Evolutionary conservation across 2,797 vertebrate species (phyloP), one percentile per base, ranked within the genome.

Genomic region (Pachyuromys duprasi): DNA sequence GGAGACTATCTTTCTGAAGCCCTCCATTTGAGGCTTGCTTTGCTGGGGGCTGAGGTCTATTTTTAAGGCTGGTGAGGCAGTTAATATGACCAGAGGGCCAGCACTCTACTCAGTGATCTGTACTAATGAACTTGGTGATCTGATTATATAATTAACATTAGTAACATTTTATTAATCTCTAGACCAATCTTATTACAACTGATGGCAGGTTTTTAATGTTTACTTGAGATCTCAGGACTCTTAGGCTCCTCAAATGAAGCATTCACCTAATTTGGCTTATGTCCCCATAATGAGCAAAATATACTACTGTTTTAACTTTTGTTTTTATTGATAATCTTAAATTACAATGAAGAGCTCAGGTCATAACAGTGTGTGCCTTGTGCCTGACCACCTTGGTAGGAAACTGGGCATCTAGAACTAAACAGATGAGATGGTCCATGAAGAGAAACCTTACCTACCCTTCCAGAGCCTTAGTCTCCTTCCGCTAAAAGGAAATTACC

Each of bases 141-240:
- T 82, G 45, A 78, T 78, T 53, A 55, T 7, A 62, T 14, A 79
- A 26, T 45, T 22, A 62, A 36, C 62, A 17, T n/a, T 84, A 63
- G 83, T 70, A 24, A 22, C 39, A 39, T 65, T 96, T 92, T 70
- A 79, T 49, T 79, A 92, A 79, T 55, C 24, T 89, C 67, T 5
- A 69, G 20, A 69, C 57, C 11, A 72, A 1, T 9, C 22, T 88
- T n/a, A 53, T 69, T 45, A 81, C 62, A 76, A 81, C 15, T 31
- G 45, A 42, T 75, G 55, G 62, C 49, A 91, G 3, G 18, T 69
- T 42, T 45, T 83, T 55, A 74, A 28, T 39, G 9, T 87, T 78
- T 82, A 42, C 55, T 33, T n/a, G 53, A 83, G 89, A 65, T 20
- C 39, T 49, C 42, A 28, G 28, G 55, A 63, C 12, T 90, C 18